Evolutionary conservation across 2,113 vertebrate genomes (phyloP).

Genomic region (Balaenoptera acutorostrata): DNA sequence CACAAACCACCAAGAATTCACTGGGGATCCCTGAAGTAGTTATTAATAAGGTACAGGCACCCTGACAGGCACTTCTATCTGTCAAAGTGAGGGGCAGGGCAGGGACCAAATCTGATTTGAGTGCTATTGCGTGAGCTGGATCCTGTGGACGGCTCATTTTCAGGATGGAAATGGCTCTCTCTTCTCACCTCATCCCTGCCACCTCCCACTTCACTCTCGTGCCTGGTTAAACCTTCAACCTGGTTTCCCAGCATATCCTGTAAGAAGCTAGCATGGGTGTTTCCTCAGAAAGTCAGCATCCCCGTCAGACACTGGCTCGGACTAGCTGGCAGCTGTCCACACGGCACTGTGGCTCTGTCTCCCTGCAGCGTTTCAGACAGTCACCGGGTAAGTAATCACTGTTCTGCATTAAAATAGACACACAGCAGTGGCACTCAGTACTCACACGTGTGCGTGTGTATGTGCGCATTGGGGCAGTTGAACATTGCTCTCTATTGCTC

Average conservation of each 20-base stretch:
- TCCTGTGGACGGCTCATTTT: not conserved
- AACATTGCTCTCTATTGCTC: not conserved
- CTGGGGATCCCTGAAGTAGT: not conserved
- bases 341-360: not conserved
- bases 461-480: not conserved
- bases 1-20: not conserved
- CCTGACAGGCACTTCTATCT: not conserved
- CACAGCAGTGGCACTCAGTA: fast-evolving
- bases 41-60: not conserved
- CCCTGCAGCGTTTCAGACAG: not conserved
- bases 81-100: not conserved
- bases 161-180: not conserved
- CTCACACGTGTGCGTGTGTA: fast-evolving
- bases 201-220: not conserved
- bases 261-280: not conserved
- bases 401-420: not conserved
- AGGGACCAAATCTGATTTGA: not conserved
- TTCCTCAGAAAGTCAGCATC: not conserved
- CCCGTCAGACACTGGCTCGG: not conserved
- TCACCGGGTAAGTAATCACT: not conserved
- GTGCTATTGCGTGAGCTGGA: not conserved
- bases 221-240: not conserved
- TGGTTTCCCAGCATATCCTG: not conserved
- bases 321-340: not conserved
- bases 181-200: not conserved